These are phyloP conservation scores for Ferrisia virgata DNA, from an alignment of 2,888 invertebrate species.

Conservation along the genomic window DNA sequence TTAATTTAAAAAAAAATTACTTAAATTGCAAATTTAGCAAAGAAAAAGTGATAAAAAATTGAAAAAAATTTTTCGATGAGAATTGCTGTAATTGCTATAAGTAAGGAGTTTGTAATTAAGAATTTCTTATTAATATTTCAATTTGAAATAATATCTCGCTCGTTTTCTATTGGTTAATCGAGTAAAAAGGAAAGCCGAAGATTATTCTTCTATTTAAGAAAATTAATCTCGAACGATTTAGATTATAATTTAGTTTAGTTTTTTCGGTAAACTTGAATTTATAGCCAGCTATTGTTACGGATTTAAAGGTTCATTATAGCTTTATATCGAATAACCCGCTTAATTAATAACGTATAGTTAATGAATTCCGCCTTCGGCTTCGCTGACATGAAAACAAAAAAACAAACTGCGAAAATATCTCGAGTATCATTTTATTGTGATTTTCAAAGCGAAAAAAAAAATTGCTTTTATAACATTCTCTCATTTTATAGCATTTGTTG, in stretches of 20 bases:
- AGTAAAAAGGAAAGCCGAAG: background rate
- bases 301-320: too few relatives aligned
- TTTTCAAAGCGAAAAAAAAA: background rate
- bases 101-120: background rate
- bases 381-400: background rate
- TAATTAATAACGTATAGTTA: slow-evolving; percentile 7
- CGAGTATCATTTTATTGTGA: background rate
- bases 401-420: background rate
- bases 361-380: background rate
- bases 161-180: background rate
- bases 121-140: background rate
- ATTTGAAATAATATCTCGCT: background rate
- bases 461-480: background rate
- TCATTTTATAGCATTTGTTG: background rate
- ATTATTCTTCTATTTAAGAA: background rate
- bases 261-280: background rate
- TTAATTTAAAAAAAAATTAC: too few relatives aligned
- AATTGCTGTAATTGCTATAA: too few relatives aligned
- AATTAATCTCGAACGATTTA: background rate
- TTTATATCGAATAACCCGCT: background rate
- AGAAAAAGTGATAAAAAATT: too few relatives aligned
- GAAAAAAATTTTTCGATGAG: background rate
- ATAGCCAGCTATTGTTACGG: background rate
- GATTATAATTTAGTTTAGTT: background rate
- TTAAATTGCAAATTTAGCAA: background rate